Evolutionary conservation across 37 sponge, comb jelly and placozoan genomes (phyloP), one percentile per base, ranked within the genome.

Genomic region (Ephydatia muelleri): DNA sequence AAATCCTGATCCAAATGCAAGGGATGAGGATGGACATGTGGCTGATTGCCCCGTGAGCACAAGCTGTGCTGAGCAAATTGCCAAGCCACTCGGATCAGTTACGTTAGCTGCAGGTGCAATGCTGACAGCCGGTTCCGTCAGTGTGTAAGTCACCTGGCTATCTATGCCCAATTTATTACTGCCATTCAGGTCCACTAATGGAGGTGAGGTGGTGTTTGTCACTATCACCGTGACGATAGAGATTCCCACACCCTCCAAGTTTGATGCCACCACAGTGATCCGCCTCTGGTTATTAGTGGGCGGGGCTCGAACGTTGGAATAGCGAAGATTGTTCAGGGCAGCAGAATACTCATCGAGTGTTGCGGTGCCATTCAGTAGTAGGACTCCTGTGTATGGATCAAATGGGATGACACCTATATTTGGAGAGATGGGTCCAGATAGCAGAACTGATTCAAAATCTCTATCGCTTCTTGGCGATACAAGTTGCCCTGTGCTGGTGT

Each of bases 101-200:
- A 91, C 67, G 36, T 57, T 38, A 19, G 83, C 80, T 47, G 39
- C 48, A 21, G 87, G 87, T 31, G 82, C 82, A 8, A 91, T 66
- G 8, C 28, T 8, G 22, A 91, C 38, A 25, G 83, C 80, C 22
- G 82, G 49, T 23, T 77, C 78, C 5, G 87, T 83, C n/a, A 73
- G 43, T 3, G 69, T 80, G 70, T 80, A 91, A 8, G 76, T 82
- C 6, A 14, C 73, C 11, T 57, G 36, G 4, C 31, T 57, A 32
- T 68, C 36, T 1, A 29, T 78, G 23, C 81, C 81, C 0, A 69
- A 21, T 14, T 36, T 49, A 43, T 78, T 73, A 1, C 34, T 49
- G 5, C 87, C 87, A 73, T 86, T 86, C 19, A 86, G 75, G 80
- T 91, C 91, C 3, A 91, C 73, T 21, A 68, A 31, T 13, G 91